A percentile compares a stretch with the other conserved stretches of the same genome.
phyloP scores from a whole-genome alignment of 2,797 vertebrate species.

The Gallinago solitaria region DNA sequence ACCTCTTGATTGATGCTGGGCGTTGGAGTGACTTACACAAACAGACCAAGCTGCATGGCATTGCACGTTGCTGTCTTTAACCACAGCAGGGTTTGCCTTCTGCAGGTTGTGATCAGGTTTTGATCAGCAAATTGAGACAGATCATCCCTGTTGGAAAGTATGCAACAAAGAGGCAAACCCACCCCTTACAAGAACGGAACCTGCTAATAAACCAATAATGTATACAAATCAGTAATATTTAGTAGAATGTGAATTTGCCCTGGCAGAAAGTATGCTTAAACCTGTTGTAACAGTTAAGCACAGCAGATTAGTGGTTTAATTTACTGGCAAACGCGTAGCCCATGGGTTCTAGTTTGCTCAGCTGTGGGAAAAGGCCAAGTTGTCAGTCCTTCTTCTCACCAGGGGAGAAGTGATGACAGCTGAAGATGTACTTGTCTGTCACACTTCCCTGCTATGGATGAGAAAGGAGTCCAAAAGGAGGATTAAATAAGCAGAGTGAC shows the following conservation, averaged over 20 bases:
- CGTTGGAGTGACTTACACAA: neutral
- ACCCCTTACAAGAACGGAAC: neutral
- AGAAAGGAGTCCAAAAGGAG: neutral
- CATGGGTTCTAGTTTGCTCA: constrained; percentile 3
- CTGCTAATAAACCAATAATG: neutral
- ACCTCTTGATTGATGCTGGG: constrained; percentile 35
- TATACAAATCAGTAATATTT: neutral
- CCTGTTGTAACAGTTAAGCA: constrained; percentile 11
- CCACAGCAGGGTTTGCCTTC: neutral
- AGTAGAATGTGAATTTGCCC: neutral
- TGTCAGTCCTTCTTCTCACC: neutral
- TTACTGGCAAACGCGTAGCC: neutral
- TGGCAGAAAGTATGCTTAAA: neutral
- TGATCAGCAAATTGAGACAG: neutral
- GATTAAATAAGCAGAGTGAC: constrained; percentile 23
- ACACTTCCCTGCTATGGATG: neutral
- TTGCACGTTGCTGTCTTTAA: neutral
- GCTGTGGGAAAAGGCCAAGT: constrained; percentile 7
- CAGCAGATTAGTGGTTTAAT: neutral
- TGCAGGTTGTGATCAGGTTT: neutral
- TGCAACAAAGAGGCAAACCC: neutral
- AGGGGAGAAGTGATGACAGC: neutral
- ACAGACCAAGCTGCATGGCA: neutral
- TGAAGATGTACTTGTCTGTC: constrained; percentile 43
- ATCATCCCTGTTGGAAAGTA: neutral